Evolutionary conservation across 2,113 vertebrate genomes (phyloP), one percentile per base, ranked within the genome.

Genomic region (Sylvilagus bachmani): DNA sequence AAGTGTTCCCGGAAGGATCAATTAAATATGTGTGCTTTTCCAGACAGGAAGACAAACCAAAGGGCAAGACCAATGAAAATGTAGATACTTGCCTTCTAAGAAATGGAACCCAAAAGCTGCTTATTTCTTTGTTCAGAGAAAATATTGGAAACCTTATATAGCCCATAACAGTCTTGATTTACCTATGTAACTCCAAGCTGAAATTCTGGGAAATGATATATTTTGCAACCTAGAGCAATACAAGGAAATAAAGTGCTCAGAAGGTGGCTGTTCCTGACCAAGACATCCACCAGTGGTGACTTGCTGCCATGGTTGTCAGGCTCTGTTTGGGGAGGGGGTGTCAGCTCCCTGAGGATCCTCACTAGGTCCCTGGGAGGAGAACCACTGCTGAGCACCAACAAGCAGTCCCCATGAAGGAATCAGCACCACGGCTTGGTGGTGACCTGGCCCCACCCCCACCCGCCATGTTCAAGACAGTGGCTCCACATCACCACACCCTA

Each of bases 11-110:
- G 64, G n/a, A 49, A 69, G 64, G n/a, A 36, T 17, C 12, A 80
- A 93, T 14, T 19, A 93, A 78, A 89, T 49, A 83, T 29, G 69
- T 69, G 75, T 71, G 53, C 24, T 81, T 94, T 90, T 58, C 29
- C 16, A 96, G n/a, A 83, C 53, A 64, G 78, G 24, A 92, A 93
- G 33, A 80, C 83, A 86, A 84, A 11, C 6, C 33, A 31, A 92
- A 81, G 90, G 53, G 19, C 85, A 61, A 64, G 33, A 53, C 66
- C 83, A 87, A 6, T 31, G 66, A 89, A 53, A 44, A 75, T 2
- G 10, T 0, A 87, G 67, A 81, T 3, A 70, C 25, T 21, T 82
- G 38, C 33, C 51, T 79, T 38, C 13, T n/a, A 66, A 91, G 36
- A 58, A 38, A 6, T 12, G 11, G 49, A 5, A 36, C n/a, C 53